These are phyloP conservation scores for Bombus sibiricus DNA, from an alignment of 1,140 invertebrate genomes.

Conservation along the genomic window DNA sequence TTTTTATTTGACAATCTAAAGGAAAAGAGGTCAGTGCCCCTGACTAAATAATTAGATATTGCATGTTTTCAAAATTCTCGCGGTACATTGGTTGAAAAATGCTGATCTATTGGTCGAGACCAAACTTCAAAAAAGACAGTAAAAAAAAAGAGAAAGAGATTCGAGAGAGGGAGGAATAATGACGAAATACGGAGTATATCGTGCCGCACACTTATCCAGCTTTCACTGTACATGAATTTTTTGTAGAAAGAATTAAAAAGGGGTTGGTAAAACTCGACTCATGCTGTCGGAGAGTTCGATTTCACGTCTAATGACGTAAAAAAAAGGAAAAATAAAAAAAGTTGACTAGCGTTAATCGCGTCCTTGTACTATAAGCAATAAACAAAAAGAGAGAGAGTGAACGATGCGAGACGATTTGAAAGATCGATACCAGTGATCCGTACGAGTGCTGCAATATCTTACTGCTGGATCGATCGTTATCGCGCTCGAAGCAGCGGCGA, in stretches of 20 bases:
- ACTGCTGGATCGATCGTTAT: slow-evolving; percentile 13
- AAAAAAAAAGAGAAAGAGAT: too few species aligned
- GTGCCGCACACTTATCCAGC: too few species aligned
- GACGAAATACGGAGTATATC: too few species aligned
- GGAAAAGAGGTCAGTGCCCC: too few species aligned
- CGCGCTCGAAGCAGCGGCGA: neutral
- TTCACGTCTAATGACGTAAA: slow-evolving; percentile 6
- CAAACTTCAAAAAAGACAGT: too few species aligned
- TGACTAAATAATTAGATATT: too few species aligned
- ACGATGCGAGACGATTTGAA: slow-evolving; percentile 9
- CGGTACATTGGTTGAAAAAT: too few species aligned
- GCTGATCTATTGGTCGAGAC: too few species aligned
- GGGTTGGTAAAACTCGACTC: neutral
- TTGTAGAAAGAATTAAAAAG: neutral
- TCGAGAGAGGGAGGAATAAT: too few species aligned
- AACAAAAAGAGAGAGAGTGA: slow-evolving; percentile 2
- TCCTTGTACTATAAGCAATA: slow-evolving; percentile 48
- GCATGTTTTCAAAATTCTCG: too few species aligned
- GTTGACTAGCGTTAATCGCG: slow-evolving; percentile 25
- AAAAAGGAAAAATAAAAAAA: neutral
- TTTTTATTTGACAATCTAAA: too few species aligned
- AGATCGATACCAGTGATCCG: slow-evolving; percentile 1
- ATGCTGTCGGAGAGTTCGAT: neutral
- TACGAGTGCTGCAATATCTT: slow-evolving; percentile 26
- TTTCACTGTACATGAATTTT: neutral